These are phyloP conservation scores for Tokudaia tokunoshimensis DNA, from an alignment of 2,797 vertebrate genomes.

Conservation along the genomic window DNA sequence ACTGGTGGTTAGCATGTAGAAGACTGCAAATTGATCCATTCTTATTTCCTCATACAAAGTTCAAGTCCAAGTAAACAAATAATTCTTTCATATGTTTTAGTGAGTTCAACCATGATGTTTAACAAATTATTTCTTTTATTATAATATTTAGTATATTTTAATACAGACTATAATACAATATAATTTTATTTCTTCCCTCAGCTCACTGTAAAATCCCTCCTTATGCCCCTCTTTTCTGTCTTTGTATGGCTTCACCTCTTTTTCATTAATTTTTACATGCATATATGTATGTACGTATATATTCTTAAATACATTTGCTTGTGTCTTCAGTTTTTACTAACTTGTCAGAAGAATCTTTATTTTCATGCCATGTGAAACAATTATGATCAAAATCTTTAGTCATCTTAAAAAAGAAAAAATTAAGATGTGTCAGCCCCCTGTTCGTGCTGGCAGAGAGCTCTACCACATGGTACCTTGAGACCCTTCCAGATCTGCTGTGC, in stretches of 20 bases:
- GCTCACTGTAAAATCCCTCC: background rate
- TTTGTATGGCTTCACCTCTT: background rate
- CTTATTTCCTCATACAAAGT: background rate
- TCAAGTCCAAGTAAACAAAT: background rate
- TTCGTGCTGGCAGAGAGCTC: conserved; percentile 64
- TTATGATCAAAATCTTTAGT: conserved; percentile 58
- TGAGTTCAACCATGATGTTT: background rate
- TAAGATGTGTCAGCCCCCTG: conserved; percentile 71
- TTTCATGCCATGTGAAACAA: conserved; percentile 9
- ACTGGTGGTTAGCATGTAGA: background rate
- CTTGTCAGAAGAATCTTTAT: conserved; percentile 34
- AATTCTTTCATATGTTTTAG: conserved; percentile 24
- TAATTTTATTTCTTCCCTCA: background rate
- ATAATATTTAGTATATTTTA: background rate
- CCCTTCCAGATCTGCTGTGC: conserved; percentile 47
- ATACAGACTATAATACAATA: background rate
- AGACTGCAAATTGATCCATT: background rate
- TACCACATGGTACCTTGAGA: conserved; percentile 67
- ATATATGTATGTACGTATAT: background rate
- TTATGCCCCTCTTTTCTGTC: background rate
- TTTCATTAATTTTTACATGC: background rate
- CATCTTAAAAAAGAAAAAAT: conserved; percentile 63
- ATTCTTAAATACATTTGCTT: conserved; percentile 4
- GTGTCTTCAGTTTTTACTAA: conserved; percentile 26
- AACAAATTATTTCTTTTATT: background rate